Evolutionary conservation across 2,113 vertebrate genomes (phyloP), one percentile per base, ranked within the genome.

Genomic region (Apodemus speciosus): DNA sequence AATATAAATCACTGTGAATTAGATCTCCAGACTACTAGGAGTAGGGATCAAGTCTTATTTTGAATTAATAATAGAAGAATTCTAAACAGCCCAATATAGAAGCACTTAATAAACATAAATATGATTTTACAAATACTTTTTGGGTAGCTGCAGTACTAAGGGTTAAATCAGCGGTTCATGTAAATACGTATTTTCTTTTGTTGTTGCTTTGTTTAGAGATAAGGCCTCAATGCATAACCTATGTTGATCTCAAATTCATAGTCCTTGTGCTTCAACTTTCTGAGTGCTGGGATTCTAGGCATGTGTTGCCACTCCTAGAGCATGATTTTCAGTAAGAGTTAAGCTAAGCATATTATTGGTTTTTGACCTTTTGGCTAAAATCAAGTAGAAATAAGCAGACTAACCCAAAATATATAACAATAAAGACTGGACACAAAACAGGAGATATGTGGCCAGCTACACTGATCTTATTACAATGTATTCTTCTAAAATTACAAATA

Each of bases 41-140:
- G 80, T 23, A 95, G 43, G 72, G 13, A 60, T 11, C 15, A 95
- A 75, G 16, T 94, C 40, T 94, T 95, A 81, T 75, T 95, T 73
- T 92, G 49, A 95, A 92, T 92, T 95, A 96, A 87, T 83, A 35
- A 89, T 38, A 38, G 53, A 86, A 56, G 7, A 94, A 86, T 92
- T 81, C 35, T 81, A 93, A 94, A 87, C 58, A 95, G 51, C 35
- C 23, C 23, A 84, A 53, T n/a, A 18, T 72, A 76, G 23, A 96
- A 40, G 69, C 18, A 88, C 46, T 91, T 79, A 91, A 94, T 40
- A 43, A 85, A 66, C 62, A 87, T 64, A 35, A 75, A 64, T 75
- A 83, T 80, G 46, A 92, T 89, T 93, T 95, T 94, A 75, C 30
- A 88, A 64, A n/a, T 62, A 25, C 9, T 60, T n/a, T 49, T n/a